These are phyloP conservation scores for Polyodon spathula DNA, from an alignment of 2,113 vertebrate genomes.

Conservation along the genomic window DNA sequence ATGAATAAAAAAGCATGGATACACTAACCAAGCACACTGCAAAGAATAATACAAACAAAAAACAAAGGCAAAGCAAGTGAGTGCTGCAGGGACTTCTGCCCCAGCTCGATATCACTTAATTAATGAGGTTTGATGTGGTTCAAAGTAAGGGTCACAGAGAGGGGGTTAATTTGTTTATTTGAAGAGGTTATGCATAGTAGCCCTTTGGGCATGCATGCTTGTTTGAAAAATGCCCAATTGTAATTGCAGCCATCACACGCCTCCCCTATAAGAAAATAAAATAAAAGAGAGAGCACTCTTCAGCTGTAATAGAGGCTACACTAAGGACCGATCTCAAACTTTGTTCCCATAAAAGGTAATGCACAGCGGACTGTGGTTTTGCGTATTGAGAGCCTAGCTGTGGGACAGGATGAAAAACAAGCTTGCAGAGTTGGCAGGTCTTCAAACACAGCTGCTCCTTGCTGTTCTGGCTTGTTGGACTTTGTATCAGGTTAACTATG, in stretches of 20 bases:
- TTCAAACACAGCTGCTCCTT: not conserved
- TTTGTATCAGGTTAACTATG: not conserved
- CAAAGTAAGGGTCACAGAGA: not conserved
- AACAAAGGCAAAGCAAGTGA: not conserved
- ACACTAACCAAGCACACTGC: not conserved
- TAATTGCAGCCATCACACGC: too few relatives aligned
- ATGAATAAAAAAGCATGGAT: not conserved
- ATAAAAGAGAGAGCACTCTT: too few relatives aligned
- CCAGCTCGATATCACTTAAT: not conserved
- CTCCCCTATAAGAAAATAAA: too few relatives aligned
- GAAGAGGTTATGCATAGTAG: constrained; percentile 9
- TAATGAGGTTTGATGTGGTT: not conserved
- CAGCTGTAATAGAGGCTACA: not conserved
- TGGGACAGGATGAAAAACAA: not conserved
- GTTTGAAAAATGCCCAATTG: not conserved
- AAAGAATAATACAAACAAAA: not conserved
- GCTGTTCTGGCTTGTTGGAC: not conserved
- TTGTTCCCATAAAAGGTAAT: not conserved
- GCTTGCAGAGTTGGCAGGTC: not conserved
- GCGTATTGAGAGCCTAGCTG: not conserved
- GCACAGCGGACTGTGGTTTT: not conserved
- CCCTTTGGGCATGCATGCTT: constrained; percentile 1
- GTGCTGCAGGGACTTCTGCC: too few relatives aligned
- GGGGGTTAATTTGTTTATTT: constrained; percentile 7
- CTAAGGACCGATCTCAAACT: not conserved